Evolutionary conservation across 2,888 invertebrate species (phyloP).

Genomic region (Pammene fasciana): DNA sequence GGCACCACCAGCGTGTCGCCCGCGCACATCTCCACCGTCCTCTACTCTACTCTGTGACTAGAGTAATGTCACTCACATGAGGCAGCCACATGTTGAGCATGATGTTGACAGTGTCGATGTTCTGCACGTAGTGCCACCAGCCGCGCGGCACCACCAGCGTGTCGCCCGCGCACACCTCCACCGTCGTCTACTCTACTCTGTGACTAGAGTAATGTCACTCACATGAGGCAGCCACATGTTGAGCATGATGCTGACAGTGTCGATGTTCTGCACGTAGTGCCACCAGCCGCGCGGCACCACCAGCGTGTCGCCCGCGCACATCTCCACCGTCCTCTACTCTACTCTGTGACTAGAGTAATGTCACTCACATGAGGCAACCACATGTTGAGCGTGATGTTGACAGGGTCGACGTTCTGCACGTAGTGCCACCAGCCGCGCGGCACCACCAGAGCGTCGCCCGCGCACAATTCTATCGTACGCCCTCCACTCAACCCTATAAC

Average conservation of each 20-base stretch:
- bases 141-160: constrained; percentile 93
- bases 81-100: constrained; percentile 87
- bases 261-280: constrained; percentile 97
- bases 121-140: constrained; percentile 99
- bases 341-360: constrained; percentile 51
- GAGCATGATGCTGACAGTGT: constrained; percentile 85
- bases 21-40: constrained; percentile 87
- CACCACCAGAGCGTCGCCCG: constrained; percentile 94
- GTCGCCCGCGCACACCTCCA: constrained; percentile 91
- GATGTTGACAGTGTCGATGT: constrained; percentile 86
- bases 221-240: constrained; percentile 85
- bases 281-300: constrained; percentile 97
- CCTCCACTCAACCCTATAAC: constrained; percentile 65
- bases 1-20: constrained; percentile 96
- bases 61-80: neutral
- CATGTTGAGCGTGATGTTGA: constrained; percentile 85
- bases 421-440: constrained; percentile 99
- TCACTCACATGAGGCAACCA: constrained; percentile 81
- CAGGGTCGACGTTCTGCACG: constrained; percentile 92
- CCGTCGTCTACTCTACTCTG: constrained; percentile 75
- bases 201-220: neutral
- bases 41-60: constrained; percentile 60
- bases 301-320: constrained; percentile 92
- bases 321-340: constrained; percentile 82
- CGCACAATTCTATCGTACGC: constrained; percentile 86